Base-by-base conservation (phyloP, 2,888 invertebrate genomes). In the Drosophila heteroneura region DNA sequence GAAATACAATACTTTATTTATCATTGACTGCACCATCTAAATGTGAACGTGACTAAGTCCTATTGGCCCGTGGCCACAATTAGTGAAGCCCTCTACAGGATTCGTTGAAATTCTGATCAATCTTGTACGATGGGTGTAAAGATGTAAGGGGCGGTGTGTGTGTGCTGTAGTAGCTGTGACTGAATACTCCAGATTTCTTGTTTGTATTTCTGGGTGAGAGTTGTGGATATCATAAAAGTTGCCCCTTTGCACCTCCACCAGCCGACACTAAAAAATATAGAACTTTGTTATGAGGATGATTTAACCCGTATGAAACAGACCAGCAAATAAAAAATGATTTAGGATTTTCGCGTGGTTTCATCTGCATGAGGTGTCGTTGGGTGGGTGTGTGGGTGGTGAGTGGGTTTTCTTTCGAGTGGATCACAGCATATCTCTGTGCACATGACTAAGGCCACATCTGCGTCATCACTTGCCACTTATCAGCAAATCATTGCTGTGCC, bases 1-100 rank as follows among this genome's bases (percentile, higher is more conserved):
- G 28, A 49, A 12, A 39, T 28, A 49, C 28, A 39, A 14, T 32
- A 61, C 32, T 16, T 44, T 16, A 58, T 33, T 28, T 33, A 60
- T 64, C 47, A 47, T 30, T 52, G 47, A 64, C 70, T 61, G 14
- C 37, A 60, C 37, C 64, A 54, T 47, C 70, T 63, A 65, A 71
- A 81, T 37, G 37, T 28, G 58, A 58, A 58, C 78, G 78, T 78
- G 78, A 72, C 81, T 58, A 67, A 81, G 67, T 44, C 64, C 22
- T 47, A 64, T 81, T 81, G 61, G 81, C 78, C 81, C 78, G 65
- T 66, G 81, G 81, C 62, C 52, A 78, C 53, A 77, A 78, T 71
- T 60, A 30, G 65, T n/a, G 32, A 26, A 30, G n/a, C 33, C 30
- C 30, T 30, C 70, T n/a, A 70, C 70, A 70, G 70, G 28, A 51